Evolutionary conservation across 2,888 invertebrate species (phyloP), one percentile per base, ranked within the genome.

Genomic region (Ormyrus labotus): DNA sequence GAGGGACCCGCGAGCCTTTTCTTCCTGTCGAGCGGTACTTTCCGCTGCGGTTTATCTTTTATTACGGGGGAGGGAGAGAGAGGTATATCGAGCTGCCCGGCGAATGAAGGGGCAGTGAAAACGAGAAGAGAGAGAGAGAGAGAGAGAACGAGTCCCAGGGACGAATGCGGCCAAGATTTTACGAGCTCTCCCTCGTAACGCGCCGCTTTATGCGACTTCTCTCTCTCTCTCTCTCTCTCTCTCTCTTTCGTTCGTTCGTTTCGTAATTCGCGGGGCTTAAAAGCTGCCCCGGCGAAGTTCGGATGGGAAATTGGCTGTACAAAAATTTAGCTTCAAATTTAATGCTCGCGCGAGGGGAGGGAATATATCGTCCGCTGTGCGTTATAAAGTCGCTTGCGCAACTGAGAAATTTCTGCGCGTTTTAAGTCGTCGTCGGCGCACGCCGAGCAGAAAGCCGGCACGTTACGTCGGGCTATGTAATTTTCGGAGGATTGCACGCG

Each of bases 121-220:
- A 51, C 67, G 67, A 64, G 34, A 57, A 57, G 69, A 57, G 57
- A 11, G 63, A 76, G 61, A 53, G 57, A 79, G 61, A 70, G 72
- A 71, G 67, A 60, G 81, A 80, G 34, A 57, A 70, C 68, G 78
- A 67, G 72, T 72, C 72, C 67, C 72, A 34, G 50, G 71, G 67
- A 68, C 72, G 78, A 72, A 68, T 67, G 65, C 61, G 82, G 78
- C 81, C 72, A 82, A 82, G 84, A 83, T 84, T 84, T 84, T 84
- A 84, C 82, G 83, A 84, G 82, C 70, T 69, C 80, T 74, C 61
- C 75, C 76, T 80, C 71, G 82, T 82, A 82, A 80, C 79, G 67
- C 47, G 68, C 74, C 68, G 57, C 51, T 74, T 64, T 64, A 45
- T 69, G 13, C 53, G 34, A 47, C 67, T 64, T 10, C 51, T 73